Evolutionary conservation across 2,113 vertebrate genomes (phyloP).

Genomic region (Campylomormyrus tamandua): DNA sequence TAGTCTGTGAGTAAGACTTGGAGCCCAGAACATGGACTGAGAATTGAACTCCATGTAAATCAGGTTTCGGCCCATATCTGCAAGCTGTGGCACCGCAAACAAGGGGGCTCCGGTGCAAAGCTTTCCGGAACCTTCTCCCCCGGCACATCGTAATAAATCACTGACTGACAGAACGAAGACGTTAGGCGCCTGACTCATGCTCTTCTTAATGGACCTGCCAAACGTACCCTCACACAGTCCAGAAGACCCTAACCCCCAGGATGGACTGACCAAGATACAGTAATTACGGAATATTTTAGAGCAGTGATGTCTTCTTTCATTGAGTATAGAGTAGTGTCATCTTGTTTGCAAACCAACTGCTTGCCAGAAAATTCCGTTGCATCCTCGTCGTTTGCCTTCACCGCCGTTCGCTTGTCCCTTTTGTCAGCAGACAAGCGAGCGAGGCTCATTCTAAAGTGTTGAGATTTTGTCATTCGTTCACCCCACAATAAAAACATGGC

Average conservation of each 20-base stretch:
- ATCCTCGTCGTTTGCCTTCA: neutral
- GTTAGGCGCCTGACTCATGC: neutral
- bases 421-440: neutral
- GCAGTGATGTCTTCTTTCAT: neutral
- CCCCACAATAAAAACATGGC: neutral
- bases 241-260: neutral
- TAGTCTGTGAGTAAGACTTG: neutral
- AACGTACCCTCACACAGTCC: neutral
- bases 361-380: neutral
- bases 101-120: neutral
- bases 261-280: neutral
- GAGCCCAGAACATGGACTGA: neutral
- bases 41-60: neutral
- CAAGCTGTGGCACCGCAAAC: neutral
- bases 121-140: neutral
- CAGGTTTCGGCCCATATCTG: neutral
- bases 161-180: neutral
- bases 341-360: neutral
- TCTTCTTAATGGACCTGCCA: neutral
- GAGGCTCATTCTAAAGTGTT: neutral
- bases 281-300: neutral
- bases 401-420: neutral
- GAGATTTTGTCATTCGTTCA: neutral
- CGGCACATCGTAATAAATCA: neutral
- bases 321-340: neutral